Evolutionary conservation across 2,797 vertebrate genomes (phyloP).

Genomic region (Gallinago solitaria): DNA sequence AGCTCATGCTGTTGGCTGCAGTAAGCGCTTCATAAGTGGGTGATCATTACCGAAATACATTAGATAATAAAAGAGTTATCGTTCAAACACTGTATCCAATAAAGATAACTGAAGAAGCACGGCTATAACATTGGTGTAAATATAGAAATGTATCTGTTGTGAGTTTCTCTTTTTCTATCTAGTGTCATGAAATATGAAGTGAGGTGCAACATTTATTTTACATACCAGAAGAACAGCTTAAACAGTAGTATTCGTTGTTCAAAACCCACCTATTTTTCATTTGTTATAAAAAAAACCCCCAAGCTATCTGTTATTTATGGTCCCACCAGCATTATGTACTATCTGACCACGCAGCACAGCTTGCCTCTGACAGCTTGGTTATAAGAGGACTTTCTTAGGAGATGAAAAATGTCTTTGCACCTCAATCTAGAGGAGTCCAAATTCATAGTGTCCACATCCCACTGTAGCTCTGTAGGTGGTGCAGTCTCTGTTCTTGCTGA

Average conservation of each 20-base stretch:
- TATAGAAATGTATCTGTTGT: not conserved
- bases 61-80: not conserved
- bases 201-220: not conserved
- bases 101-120: not conserved
- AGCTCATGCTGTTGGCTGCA: not conserved
- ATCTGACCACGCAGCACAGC: not conserved
- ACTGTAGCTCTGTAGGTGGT: not conserved
- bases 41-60: not conserved
- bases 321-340: not conserved
- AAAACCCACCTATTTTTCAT: not conserved
- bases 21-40: not conserved
- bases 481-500: not conserved
- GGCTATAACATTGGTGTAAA: not conserved
- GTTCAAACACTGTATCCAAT: not conserved
- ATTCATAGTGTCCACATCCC: not conserved
- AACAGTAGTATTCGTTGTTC: not conserved
- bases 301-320: not conserved
- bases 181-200: not conserved
- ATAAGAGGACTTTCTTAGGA: not conserved
- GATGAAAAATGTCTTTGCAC: not conserved
- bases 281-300: not conserved
- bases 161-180: not conserved
- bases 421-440: not conserved
- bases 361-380: not conserved
- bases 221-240: not conserved